Conservation (phyloP, 2,888 invertebrate species). For the Allygus modestus region DNA sequence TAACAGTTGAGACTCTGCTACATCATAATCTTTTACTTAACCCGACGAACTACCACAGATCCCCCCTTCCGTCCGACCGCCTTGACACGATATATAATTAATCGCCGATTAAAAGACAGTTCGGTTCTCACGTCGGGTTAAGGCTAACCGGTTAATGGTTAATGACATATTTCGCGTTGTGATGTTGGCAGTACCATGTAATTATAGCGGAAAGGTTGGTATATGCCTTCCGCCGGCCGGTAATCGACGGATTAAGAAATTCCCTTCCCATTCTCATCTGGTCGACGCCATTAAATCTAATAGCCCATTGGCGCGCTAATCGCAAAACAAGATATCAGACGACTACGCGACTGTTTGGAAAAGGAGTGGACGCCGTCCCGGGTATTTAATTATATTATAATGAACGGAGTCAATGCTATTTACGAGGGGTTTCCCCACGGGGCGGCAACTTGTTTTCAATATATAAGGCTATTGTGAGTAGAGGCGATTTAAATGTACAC, state of each 20-base stretch:
- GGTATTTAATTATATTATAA: conserved; percentile 6
- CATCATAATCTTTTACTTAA: no score
- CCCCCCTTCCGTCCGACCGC: not conserved
- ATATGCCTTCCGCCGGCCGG: conserved; percentile 42
- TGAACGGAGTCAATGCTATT: not conserved
- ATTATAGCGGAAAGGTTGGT: conserved; percentile 39
- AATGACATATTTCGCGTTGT: conserved; percentile 54
- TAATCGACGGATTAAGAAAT: conserved; percentile 56
- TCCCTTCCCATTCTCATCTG: conserved; percentile 44
- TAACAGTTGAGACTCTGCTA: no score
- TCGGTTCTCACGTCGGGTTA: conserved; percentile 55
- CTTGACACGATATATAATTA: conserved; percentile 25
- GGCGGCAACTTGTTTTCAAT: not conserved
- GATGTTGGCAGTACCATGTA: conserved; percentile 46
- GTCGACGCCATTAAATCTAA: conserved; percentile 49
- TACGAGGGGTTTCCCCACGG: not conserved
- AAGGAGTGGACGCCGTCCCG: not conserved
- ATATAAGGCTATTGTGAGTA: not conserved
- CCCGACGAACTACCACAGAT: not conserved
- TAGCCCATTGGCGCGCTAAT: conserved; percentile 53
- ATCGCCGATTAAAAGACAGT: conserved; percentile 40
- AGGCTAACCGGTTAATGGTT: conserved; percentile 53
- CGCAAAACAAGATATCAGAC: conserved; percentile 56
- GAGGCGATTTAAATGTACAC: not conserved
- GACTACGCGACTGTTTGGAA: conserved; percentile 21